Evolutionary conservation across 2,113 vertebrate genomes (phyloP), one percentile per base, ranked within the genome.

Genomic region (Falcunculus frontatus): DNA sequence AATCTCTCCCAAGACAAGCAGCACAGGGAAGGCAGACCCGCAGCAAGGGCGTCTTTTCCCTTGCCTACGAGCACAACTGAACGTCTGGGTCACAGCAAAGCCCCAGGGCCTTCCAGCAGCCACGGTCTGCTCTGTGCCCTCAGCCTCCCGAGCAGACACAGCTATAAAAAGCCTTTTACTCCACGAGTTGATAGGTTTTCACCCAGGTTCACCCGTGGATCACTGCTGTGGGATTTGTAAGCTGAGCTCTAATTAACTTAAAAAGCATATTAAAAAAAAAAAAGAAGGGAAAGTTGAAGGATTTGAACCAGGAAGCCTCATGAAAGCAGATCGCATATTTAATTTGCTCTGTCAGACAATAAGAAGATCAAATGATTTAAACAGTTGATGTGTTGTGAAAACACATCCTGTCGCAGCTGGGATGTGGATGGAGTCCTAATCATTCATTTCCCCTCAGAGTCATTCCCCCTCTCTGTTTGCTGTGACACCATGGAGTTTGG

Each of bases 351-450:
- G 64, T 56, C 68, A 94, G 75, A 92, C 78, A 93, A 83, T 92
- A 77, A 89, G 78, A 87, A 95, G 79, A 90, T 79, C 37, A 89
- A 89, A 92, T 79, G 57, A 75, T 94, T 96, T 91, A 84, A 97
- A 76, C 70, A 79, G 91, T 55, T 65, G 84, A 69, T 85, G 57
- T 87, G 76, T 89, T 91, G 89, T 93, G 81, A 91, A 93, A 95
- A 91, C 57, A 86, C 63, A 92, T 95, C 81, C 87, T 76, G 77
- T 81, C 49, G 4, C 93, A 96, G 81, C 68, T 91, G 84, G 63
- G 93, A 70, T 85, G 57, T 79, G 75, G 87, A 69, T 49, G 67
- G 84, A 69, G 67, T 41, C 70, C 86, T 89, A 77, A 93, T 82
- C 84, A 95, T 16, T 52, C 70, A 47, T 89, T 80, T 91, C 41